phyloP scores from a whole-genome alignment of 2,113 vertebrate genomes.

The Fregata magnificens region DNA sequence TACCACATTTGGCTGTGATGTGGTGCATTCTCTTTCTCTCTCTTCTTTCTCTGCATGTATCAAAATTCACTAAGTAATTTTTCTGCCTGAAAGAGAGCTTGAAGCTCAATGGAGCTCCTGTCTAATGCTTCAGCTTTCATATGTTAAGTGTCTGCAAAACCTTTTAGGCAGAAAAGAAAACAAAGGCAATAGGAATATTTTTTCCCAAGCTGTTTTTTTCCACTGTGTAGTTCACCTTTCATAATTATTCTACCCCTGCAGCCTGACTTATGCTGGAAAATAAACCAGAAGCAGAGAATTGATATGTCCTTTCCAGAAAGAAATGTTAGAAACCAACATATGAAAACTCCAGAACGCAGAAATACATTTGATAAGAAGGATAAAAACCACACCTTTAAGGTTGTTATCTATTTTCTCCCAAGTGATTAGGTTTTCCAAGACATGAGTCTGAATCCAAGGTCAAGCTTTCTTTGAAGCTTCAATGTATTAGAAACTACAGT shows the following conservation, averaged over 20 bases:
- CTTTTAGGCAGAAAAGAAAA: constrained; percentile 21
- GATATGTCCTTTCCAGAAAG: not conserved
- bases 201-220: not conserved
- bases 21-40: not conserved
- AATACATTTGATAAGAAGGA: not conserved
- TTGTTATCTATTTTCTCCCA: not conserved
- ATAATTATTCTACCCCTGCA: not conserved
- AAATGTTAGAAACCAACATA: not conserved
- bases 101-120: not conserved
- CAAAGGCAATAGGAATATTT: not conserved
- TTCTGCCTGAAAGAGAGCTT: not conserved
- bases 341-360: not conserved
- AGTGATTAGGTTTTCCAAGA: not conserved
- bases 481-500: not conserved
- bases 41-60: not conserved
- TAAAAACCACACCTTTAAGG: not conserved
- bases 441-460: not conserved
- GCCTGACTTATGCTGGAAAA: not conserved
- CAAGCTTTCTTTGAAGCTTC: not conserved
- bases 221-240: not conserved
- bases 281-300: not conserved
- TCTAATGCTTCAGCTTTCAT: constrained; percentile 23
- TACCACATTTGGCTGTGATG: not conserved
- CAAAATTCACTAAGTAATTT: not conserved
- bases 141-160: not conserved